Evolutionary conservation across 2,113 vertebrate species (phyloP), one percentile per base, ranked within the genome.

Genomic region (Cyanistes caeruleus): DNA sequence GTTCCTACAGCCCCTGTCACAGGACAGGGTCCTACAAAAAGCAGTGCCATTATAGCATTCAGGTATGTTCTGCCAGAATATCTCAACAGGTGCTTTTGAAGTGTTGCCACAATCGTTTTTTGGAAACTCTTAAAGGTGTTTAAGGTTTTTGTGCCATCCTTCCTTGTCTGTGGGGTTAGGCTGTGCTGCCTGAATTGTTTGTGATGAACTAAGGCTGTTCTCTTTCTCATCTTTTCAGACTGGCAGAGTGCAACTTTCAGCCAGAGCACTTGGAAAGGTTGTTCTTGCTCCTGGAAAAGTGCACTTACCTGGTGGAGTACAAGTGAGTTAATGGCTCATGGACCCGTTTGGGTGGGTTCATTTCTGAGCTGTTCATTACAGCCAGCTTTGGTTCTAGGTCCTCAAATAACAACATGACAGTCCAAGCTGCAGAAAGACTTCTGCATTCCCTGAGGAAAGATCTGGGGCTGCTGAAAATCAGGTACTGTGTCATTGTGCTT

Each of bases 291-390:
- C 90, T 99, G 92, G 97, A 78, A 27, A 84, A 62, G 52, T 98
- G 97, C 96, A 80, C 58, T 9, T 49, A 65, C 87, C 94, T 98
- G 65, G 97, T 68, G 0, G 98, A 98, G 68, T 95, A 99, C 83
- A 97, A 48, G 99, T 99, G 97, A 98, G 99, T 98, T 55, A 24
- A 18, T 8, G 35, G 25, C 51, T 77, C 43, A n/a, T 56, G 44
- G 35, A n/a, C 30, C 39, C 2, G 0, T 24, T 37, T 31, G 52
- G 33, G 6, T 33, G 73, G 51, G 65, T 17, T 72, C 1, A 0
- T 91, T 70, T 88, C 35, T 44, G 44, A 87, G 78, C 37, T 5
- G 3, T 16, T 92, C 28, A 7, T 69, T 25, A 21, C 53, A 65
- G 13, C 67, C 27, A 28, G 72, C 48, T 95, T 79, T 96, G 55